These are phyloP conservation scores for Psylliodes chrysocephalus DNA, from an alignment of 2,888 invertebrate genomes.

Conservation along the genomic window DNA sequence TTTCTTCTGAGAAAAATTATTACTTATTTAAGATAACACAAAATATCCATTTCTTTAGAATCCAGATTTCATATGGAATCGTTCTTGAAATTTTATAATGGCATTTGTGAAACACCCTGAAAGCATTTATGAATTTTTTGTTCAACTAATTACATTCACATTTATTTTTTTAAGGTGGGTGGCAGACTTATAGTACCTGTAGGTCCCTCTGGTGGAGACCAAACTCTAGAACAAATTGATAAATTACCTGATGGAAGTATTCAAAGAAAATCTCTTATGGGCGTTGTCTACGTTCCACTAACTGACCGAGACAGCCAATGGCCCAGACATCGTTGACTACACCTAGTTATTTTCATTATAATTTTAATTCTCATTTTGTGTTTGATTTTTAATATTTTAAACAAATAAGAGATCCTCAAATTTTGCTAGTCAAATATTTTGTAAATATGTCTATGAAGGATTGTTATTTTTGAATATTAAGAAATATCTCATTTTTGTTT, in stretches of 20 bases:
- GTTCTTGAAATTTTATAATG: too few relatives aligned
- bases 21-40: neutral
- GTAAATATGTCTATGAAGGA: too few relatives aligned
- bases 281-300: conserved; percentile 96
- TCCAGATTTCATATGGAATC: too few relatives aligned
- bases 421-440: neutral
- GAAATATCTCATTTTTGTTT: too few relatives aligned
- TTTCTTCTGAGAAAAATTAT: too few relatives aligned
- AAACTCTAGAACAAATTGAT: conserved; percentile 90
- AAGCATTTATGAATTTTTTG: too few relatives aligned
- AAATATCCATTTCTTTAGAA: neutral
- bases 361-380: conserved; percentile 11
- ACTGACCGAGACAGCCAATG: conserved; percentile 85
- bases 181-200: conserved; percentile 93
- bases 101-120: too few relatives aligned
- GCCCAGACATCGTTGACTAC: conserved; percentile 65
- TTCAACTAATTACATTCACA: too few relatives aligned
- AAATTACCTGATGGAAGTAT: conserved; percentile 85
- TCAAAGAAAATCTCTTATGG: conserved; percentile 83
- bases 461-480: too few relatives aligned
- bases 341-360: conserved; percentile 2
- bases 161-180: conserved; percentile 70
- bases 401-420: neutral
- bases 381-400: neutral
- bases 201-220: conserved; percentile 86